Percentiles rank a stretch among this genome's conserved stretches.
Evolutionary conservation across 2,888 invertebrate species (phyloP).

Genomic region (Cheilosia vulpina): DNA sequence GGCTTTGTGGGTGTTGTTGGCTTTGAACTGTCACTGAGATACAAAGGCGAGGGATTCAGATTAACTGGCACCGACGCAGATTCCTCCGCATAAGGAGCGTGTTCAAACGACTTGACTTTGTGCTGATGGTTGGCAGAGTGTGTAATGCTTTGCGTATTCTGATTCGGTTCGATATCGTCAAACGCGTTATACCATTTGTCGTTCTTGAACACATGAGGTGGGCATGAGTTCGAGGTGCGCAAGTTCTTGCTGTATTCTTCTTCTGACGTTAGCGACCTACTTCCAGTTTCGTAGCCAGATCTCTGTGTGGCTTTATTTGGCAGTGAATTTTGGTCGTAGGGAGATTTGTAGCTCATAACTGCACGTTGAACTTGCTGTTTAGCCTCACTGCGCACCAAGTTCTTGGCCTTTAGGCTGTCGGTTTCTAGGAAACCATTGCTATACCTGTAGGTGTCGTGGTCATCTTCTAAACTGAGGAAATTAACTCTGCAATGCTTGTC

Average conservation of each 20-base stretch:
- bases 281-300: conserved; percentile 93
- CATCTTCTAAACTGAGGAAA: conserved; percentile 86
- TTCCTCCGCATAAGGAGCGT: conserved; percentile 81
- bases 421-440: conserved; percentile 55
- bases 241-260: conserved; percentile 75
- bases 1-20: conserved; percentile 71
- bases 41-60: conserved; percentile 71
- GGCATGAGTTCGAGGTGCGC: conserved; percentile 87
- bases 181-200: conserved; percentile 87
- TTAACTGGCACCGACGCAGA: conserved; percentile 81
- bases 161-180: conserved; percentile 80
- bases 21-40: conserved; percentile 75
- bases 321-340: conserved; percentile 89
- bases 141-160: conserved; percentile 76
- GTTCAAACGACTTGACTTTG: conserved; percentile 51
- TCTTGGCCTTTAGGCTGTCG: conserved; percentile 59
- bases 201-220: conserved; percentile 86
- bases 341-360: conserved; percentile 85
- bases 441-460: conserved; percentile 85
- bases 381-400: conserved; percentile 75
- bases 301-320: conserved; percentile 92
- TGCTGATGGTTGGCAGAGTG: conserved; percentile 77
- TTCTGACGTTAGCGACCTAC: conserved; percentile 84
- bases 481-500: conserved; percentile 87
- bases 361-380: conserved; percentile 84